A percentile compares a stretch with the other conserved stretches of the same genome.
Evolutionary conservation across 2,113 vertebrate genomes (phyloP).

Genomic region (Ancistrus triradiatus): DNA sequence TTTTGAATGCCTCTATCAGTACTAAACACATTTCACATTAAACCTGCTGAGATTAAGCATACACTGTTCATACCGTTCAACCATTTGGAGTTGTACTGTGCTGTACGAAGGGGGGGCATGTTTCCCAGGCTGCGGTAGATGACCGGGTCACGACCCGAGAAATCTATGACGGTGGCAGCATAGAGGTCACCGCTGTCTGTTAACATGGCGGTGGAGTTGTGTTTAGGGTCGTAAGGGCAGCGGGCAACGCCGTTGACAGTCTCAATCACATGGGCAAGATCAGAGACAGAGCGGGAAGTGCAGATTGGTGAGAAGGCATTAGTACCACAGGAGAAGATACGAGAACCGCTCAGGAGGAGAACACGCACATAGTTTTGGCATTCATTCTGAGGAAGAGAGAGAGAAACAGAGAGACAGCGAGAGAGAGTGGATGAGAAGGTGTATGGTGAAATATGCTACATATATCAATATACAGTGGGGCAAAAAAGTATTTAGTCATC

Average conservation of each 20-base stretch:
- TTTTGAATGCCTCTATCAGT: too few species aligned
- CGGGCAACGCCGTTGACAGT: constrained; percentile 91
- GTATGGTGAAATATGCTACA: too few species aligned
- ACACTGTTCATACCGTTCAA: constrained; percentile 77
- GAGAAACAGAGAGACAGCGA: too few species aligned
- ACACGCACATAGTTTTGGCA: constrained; percentile 96
- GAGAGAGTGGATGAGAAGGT: too few species aligned
- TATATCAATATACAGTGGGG: too few species aligned
- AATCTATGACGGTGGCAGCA: constrained; percentile 92
- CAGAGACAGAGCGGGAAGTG: constrained; percentile 81
- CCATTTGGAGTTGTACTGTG: constrained; percentile 98
- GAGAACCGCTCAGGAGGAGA: constrained; percentile 76
- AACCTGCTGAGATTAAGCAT: not conserved
- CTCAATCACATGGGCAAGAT: constrained; percentile 80
- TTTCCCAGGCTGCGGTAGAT: constrained; percentile 89
- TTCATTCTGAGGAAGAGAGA: constrained; percentile 73
- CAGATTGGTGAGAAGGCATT: constrained; percentile 89
- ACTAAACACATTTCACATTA: too few species aligned
- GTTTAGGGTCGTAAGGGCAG: constrained; percentile 91
- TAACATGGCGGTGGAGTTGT: constrained; percentile 92
- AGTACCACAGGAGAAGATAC: constrained; percentile 88
- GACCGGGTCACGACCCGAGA: constrained; percentile 90
- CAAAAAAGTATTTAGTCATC: too few species aligned
- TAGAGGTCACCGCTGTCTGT: constrained; percentile 88
- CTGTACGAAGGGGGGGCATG: constrained; percentile 85